Conservation (phyloP, 2,113 vertebrate species). For the Engraulis encrasicolus region DNA sequence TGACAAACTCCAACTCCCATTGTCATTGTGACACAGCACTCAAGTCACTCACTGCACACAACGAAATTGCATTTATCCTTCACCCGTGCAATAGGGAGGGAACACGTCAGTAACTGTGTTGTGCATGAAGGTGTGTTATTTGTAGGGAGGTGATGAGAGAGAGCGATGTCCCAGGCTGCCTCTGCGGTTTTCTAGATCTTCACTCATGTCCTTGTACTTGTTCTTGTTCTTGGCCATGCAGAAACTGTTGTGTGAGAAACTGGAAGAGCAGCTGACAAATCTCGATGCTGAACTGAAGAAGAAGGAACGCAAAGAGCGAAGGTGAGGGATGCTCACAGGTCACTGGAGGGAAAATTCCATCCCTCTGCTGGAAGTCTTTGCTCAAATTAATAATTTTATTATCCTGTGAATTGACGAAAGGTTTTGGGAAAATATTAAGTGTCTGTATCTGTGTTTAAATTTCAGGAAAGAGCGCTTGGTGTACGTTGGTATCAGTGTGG, state of each 20-base stretch:
- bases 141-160: background rate
- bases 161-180: too few species aligned
- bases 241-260: conserved; percentile 94
- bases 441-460: background rate
- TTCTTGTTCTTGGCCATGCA: conserved; percentile 58
- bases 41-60: too few species aligned
- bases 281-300: conserved; percentile 94
- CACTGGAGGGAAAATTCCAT: background rate
- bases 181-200: background rate
- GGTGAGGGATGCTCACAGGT: conserved; percentile 70
- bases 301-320: conserved; percentile 93
- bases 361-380: background rate
- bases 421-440: background rate
- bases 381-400: background rate
- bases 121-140: background rate
- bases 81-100: too few species aligned
- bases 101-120: too few species aligned
- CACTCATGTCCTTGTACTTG: background rate
- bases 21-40: too few species aligned
- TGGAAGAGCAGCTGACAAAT: conserved; percentile 91
- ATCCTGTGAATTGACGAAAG: background rate
- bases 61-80: too few species aligned
- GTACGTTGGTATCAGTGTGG: conserved; percentile 95
- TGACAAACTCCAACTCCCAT: too few species aligned
- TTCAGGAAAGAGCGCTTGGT: conserved; percentile 93